A percentile compares a stretch with the other conserved stretches of the same genome.
These are phyloP conservation scores for Acleris holmiana DNA, from an alignment of 2,888 invertebrate species.

Conservation along the genomic window DNA sequence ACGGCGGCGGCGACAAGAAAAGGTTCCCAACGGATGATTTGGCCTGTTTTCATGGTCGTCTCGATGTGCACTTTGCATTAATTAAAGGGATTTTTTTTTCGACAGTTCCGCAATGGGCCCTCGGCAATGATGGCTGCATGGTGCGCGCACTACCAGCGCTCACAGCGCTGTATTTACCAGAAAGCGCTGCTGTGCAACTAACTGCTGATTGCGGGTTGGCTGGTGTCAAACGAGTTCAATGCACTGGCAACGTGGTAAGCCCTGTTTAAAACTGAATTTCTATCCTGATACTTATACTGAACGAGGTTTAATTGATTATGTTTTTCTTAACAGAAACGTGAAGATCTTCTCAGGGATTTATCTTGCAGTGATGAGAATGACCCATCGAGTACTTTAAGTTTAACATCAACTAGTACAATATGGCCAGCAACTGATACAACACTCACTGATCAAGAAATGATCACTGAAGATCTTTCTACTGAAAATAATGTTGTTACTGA, in stretches of 20 bases:
- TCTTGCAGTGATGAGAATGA: constrained; percentile 84
- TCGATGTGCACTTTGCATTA: no score
- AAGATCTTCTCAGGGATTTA: constrained; percentile 84
- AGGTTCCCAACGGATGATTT: no score
- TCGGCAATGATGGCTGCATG: constrained; percentile 87
- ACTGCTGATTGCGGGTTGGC: constrained; percentile 90
- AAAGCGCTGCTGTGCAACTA: constrained; percentile 90
- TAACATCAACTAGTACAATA: constrained; percentile 51
- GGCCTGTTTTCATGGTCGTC: no score
- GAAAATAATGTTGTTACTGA: constrained; percentile 62
- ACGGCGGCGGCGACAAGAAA: no score
- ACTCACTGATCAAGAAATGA: constrained; percentile 59
- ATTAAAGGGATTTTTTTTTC: constrained; percentile 41
- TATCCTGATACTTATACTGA: neutral
- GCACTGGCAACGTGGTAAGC: constrained; percentile 89
- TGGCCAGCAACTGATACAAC: constrained; percentile 55
- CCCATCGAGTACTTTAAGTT: constrained; percentile 54
- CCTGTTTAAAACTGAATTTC: neutral
- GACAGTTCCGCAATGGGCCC: constrained; percentile 91
- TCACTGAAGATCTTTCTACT: constrained; percentile 59
- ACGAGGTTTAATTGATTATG: neutral
- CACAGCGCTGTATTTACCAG: constrained; percentile 90
- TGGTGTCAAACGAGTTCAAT: constrained; percentile 88
- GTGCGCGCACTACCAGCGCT: constrained; percentile 89
- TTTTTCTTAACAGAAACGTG: constrained; percentile 79